Evolutionary conservation across 2,888 invertebrate genomes (phyloP).

Genomic region (Xylota segnis): DNA sequence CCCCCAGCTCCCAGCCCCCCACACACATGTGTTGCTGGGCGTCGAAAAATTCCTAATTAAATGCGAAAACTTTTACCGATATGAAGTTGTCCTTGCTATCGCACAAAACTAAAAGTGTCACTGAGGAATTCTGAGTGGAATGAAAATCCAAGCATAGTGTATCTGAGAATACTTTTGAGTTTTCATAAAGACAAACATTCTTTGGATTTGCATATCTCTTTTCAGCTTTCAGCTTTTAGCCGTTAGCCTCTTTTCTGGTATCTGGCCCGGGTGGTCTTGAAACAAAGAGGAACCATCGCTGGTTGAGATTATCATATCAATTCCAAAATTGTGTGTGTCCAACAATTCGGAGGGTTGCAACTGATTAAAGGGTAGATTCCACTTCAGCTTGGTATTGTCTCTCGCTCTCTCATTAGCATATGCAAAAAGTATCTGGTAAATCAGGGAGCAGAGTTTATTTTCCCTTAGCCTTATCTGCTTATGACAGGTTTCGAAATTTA

Average conservation of each 20-base stretch:
- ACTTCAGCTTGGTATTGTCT: conserved; percentile 6
- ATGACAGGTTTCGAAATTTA: conserved; percentile 76
- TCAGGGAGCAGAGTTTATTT: conserved; percentile 73
- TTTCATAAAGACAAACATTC: conserved; percentile 49
- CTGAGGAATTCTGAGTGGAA: conserved; percentile 54
- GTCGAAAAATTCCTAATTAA: conserved; percentile 72
- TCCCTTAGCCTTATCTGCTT: conserved; percentile 75
- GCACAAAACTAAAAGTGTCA: conserved; percentile 63
- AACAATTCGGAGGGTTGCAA: conserved; percentile 45
- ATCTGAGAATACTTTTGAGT: conserved; percentile 35
- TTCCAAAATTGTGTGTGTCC: conserved; percentile 70
- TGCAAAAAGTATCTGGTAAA: conserved; percentile 76
- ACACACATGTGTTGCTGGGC: conserved; percentile 44
- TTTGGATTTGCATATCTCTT: conserved; percentile 71
- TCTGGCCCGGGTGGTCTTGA: conserved; percentile 8
- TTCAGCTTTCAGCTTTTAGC: conserved; percentile 49
- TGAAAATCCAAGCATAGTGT: conserved; percentile 21
- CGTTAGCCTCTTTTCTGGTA: conserved; percentile 37
- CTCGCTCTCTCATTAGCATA: conserved; percentile 70
- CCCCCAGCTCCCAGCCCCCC: no score
- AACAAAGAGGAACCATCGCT: conserved; percentile 35
- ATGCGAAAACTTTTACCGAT: conserved; percentile 73
- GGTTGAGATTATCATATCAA: conserved; percentile 74
- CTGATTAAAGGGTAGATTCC: conserved; percentile 67
- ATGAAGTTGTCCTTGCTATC: conserved; percentile 61